Percentiles rank a stretch among this genome's conserved stretches.
Evolutionary conservation across 2,888 invertebrate species (phyloP).

Genomic region (Microplitis manilae): DNA sequence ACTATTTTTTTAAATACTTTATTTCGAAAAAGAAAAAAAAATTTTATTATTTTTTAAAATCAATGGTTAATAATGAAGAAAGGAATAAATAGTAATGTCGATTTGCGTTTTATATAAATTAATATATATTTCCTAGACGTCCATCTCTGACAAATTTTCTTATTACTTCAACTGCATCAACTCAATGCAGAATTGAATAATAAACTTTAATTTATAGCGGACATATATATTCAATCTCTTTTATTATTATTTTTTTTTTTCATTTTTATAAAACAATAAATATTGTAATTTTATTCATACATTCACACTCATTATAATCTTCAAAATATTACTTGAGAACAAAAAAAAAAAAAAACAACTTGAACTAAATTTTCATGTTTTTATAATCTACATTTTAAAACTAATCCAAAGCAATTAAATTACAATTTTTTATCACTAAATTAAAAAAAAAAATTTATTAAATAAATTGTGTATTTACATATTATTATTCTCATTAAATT

Average conservation of each 20-base stretch:
- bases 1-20: neutral
- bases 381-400: too few species aligned
- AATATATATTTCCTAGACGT: neutral
- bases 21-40: neutral
- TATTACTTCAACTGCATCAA: neutral
- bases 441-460: too few species aligned
- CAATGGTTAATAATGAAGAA: neutral
- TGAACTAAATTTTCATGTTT: too few species aligned
- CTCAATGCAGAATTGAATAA: constrained; percentile 1
- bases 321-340: too few species aligned
- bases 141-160: neutral
- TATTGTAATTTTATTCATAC: constrained; percentile 1
- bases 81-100: neutral
- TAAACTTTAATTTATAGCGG: neutral
- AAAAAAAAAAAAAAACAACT: too few species aligned
- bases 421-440: too few species aligned
- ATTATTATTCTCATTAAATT: too few species aligned
- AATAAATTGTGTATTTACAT: too few species aligned
- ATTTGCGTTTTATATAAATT: neutral
- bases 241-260: neutral
- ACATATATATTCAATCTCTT: neutral
- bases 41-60: neutral
- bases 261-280: neutral
- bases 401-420: too few species aligned
- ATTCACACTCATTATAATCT: neutral